Evolutionary conservation across 2,888 invertebrate genomes (phyloP).

Genomic region (Zele albiditarsus): DNA sequence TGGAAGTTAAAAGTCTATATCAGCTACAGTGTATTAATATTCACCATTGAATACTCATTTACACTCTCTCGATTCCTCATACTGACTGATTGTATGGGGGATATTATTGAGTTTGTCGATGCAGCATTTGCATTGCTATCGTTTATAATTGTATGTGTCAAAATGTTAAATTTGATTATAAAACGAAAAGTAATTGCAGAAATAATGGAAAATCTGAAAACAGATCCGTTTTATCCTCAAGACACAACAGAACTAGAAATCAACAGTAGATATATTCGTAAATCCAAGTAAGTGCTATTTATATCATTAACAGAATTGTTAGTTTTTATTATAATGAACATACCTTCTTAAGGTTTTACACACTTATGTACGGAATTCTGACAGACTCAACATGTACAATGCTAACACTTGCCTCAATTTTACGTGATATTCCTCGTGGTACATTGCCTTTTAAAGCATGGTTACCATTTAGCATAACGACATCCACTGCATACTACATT

Average conservation of each 20-base stretch:
- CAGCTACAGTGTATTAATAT: slow-evolving; percentile 1
- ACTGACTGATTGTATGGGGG: neutral
- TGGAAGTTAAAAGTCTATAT: slow-evolving; percentile 23
- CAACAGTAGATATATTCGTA: neutral
- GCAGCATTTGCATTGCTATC: slow-evolving; percentile 15
- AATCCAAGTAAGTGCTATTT: slow-evolving; percentile 8
- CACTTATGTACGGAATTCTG: too few relatives aligned
- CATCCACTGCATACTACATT: slow-evolving; percentile 43
- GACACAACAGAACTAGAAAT: neutral
- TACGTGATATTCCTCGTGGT: slow-evolving; percentile 32
- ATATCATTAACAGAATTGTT: neutral
- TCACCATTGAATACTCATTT: slow-evolving; percentile 3
- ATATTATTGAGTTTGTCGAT: slow-evolving; percentile 3
- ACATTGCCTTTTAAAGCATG: slow-evolving; percentile 49
- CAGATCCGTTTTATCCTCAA: neutral
- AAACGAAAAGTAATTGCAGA: slow-evolving; percentile 12
- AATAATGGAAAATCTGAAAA: neutral
- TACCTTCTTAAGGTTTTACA: too few relatives aligned
- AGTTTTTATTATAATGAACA: neutral
- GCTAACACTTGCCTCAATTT: slow-evolving; percentile 37
- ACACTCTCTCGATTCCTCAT: slow-evolving; percentile 18
- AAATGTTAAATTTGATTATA: neutral
- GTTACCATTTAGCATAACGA: slow-evolving; percentile 49
- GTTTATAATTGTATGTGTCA: slow-evolving; percentile 1
- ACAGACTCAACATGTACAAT: neutral